Conservation (phyloP, 2,888 invertebrate species). For the Melitaea athalia region DNA sequence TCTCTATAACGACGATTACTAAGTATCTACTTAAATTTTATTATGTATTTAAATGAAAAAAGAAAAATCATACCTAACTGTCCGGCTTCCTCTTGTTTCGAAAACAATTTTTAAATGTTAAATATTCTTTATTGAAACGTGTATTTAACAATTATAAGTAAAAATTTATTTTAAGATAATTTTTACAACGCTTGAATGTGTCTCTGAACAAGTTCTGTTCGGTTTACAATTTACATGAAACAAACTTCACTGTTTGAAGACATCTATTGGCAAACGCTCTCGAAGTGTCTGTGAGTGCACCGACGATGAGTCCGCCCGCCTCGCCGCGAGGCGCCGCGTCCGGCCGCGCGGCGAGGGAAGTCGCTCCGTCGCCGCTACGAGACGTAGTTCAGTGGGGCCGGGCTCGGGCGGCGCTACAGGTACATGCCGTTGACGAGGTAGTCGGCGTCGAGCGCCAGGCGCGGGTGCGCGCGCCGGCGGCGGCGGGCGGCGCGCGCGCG, state of each 20-base stretch:
- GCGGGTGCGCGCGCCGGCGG: constrained; percentile 89
- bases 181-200: too few relatives aligned
- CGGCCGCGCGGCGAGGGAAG: background rate
- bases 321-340: background rate
- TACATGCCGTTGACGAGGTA: constrained; percentile 99
- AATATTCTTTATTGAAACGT: too few relatives aligned
- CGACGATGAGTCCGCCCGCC: background rate
- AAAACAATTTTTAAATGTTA: too few relatives aligned
- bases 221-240: background rate
- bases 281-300: background rate
- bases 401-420: constrained; percentile 80
- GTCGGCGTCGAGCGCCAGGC: constrained; percentile 96
- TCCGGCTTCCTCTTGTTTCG: too few relatives aligned
- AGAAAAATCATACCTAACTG: too few relatives aligned
- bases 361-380: background rate
- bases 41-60: too few relatives aligned
- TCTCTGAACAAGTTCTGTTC: too few relatives aligned
- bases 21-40: too few relatives aligned
- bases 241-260: background rate
- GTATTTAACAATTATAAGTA: too few relatives aligned
- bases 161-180: too few relatives aligned
- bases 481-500: constrained; percentile 90
- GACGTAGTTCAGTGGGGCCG: background rate
- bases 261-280: background rate
- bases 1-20: too few relatives aligned